Base-by-base conservation (phyloP, 2,888 invertebrate species). In the Graphium colonna region DNA sequence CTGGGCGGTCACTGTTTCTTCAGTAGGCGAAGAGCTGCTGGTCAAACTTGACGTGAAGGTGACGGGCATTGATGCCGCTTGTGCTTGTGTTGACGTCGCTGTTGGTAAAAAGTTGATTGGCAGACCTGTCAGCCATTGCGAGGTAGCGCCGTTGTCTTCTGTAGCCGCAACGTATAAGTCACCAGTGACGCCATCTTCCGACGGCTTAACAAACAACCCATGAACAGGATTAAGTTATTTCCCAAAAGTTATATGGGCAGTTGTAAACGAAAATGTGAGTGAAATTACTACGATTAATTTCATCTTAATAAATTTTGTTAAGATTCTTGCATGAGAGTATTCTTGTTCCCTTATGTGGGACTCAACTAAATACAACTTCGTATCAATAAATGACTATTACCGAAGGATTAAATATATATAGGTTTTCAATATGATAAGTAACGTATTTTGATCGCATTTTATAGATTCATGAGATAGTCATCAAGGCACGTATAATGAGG, bases 141-240 rank as follows among this genome's bases (percentile, higher is more conserved):
- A 67, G 48, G 78, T 80, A 1, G 74, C 68, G 15, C 84, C 87
- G 39, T 62, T 79, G 39, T 88, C 84, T 66, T 89, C 89, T 5
- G 87, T 70, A 1, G 89, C 89, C 4, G 89, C 88, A 0, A 89
- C 87, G 66, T 82, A 88, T 8, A 89, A 69, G 58, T 89, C 89
- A 17, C 89, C 89, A 0, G 86, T 85, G 4, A 75, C 74, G 0
- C 88, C 87, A 55, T 89, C 87, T 3, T 60, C 60, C 1, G 89
- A 89, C 1, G 87, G 87, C 54, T 85, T 83, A 9, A 89, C 79
- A 60, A 74, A 89, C 1, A 89, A 65, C 1, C 85, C 80, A 33
- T 85, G 86, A 3, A 89, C 87, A n/a, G 86, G 86, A 17, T 81
- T 82, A 4, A 86, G 68, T 9, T 75, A 66, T 33, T 70, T 76